Conservation (phyloP, 2,888 invertebrate species). For the Leptopilina myrica region DNA sequence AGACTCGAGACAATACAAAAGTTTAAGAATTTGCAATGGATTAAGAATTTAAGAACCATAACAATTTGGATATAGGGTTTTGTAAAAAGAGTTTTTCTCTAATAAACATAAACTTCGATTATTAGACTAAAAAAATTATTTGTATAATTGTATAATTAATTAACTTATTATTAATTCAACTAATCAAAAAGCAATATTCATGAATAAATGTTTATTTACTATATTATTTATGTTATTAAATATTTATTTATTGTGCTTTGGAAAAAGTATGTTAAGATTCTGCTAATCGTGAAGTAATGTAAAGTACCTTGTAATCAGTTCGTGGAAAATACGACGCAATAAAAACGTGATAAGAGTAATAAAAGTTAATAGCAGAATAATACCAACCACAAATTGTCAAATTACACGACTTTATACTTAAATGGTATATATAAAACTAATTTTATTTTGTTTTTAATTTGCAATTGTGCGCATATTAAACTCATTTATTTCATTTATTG, state of each 20-base stretch:
- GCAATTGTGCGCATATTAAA: background rate
- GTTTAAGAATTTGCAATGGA: constrained; percentile 70
- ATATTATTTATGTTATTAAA: no score
- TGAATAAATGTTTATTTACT: no score
- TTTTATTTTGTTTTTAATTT: constrained; percentile 2
- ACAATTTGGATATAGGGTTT: constrained; percentile 63
- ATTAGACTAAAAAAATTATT: background rate
- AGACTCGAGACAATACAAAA: constrained; percentile 61
- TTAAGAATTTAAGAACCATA: constrained; percentile 68
- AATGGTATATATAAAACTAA: constrained; percentile 4
- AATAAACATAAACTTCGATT: background rate
- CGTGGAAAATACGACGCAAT: constrained; percentile 15
- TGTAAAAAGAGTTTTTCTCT: constrained; percentile 57
- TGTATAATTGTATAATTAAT: no score
- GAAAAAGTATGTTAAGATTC: no score
- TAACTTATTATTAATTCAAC: no score
- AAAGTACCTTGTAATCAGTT: constrained; percentile 15
- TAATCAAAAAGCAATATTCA: no score
- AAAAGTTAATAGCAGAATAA: constrained; percentile 11
- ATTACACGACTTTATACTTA: constrained; percentile 15
- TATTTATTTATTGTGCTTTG: no score
- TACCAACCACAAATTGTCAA: constrained; percentile 22
- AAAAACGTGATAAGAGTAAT: constrained; percentile 20
- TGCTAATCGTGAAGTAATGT: background rate
- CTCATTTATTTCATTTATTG: background rate